Evolutionary conservation across 2,113 vertebrate genomes (phyloP), one percentile per base, ranked within the genome.

Genomic region (Aphelocoma coerulescens): DNA sequence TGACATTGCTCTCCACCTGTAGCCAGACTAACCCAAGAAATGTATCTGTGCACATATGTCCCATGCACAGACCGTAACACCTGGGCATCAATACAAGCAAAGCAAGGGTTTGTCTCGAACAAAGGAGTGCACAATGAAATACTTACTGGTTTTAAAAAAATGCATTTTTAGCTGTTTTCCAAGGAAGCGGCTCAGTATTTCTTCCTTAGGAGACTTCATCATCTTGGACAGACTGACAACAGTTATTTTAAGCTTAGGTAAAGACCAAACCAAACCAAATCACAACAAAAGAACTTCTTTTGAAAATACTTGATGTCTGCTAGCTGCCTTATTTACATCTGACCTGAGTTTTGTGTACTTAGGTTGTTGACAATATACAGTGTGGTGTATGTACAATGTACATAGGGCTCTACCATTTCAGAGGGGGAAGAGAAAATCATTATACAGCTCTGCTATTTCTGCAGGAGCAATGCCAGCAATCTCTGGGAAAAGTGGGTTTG

Each of bases 351-450:
- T 61, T 57, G 11, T 10, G 28, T 35, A n/a, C n/a, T 80, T 30
- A 8, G 16, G 14, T 51, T 43, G 39, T 20, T 46, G 62, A 66
- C 33, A 37, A 51, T 7, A 17, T 20, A 41, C 0, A 8, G 43
- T 39, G 54, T 44, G 72, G 41, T 55, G 11, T 30, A 49, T 7
- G 5, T 7, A 49, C 21, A 51, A 52, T 0, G 13, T 17, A 46
- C 19, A 22, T 24, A 49, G 23, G 59, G 16, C 0, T 0, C 48
- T 77, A 30, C 54, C 89, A 23, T 17, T 57, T n/a, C 7, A 2
- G 52, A 65, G 12, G 1, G 16, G 18, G 28, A 61, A 76, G 18
- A 73, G 23, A 88, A 79, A 88, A 58, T 19, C 11, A 37, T 58
- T 23, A 14, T 3, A 39, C 7, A 63, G 59, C 54, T 80, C 61